Conservation (phyloP, 2,888 invertebrate genomes). For the Aphidoletes aphidimyza region DNA sequence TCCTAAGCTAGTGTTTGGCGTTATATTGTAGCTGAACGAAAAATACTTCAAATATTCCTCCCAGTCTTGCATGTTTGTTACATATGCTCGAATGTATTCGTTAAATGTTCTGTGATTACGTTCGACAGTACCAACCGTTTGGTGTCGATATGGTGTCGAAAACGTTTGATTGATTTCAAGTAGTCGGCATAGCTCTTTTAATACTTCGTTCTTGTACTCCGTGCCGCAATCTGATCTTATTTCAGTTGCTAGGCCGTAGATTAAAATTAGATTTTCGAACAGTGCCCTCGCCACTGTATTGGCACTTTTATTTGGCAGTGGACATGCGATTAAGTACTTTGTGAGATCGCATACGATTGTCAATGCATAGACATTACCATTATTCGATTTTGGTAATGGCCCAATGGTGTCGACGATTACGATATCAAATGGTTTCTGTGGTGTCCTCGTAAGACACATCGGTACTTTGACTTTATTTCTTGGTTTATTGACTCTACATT, state of each 20-base stretch:
- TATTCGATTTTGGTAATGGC: too few species aligned
- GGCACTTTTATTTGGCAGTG: too few species aligned
- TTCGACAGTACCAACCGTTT: constrained; percentile 55
- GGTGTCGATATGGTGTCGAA: constrained; percentile 56
- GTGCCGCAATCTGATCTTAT: neutral
- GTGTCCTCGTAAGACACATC: neutral
- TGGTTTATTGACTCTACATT: neutral
- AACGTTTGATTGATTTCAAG: constrained; percentile 32
- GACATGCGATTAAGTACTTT: too few species aligned
- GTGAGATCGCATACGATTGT: too few species aligned
- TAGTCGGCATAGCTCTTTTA: neutral
- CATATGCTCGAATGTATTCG: too few species aligned
- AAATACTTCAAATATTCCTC: too few species aligned
- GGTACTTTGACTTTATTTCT: neutral
- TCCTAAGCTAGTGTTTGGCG: too few species aligned
- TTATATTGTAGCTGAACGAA: too few species aligned
- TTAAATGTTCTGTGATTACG: constrained; percentile 55
- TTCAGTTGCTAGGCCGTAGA: constrained; percentile 22
- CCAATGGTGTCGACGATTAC: too few species aligned
- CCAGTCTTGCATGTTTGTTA: too few species aligned
- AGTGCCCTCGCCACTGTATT: constrained; percentile 57
- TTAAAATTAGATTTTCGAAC: constrained; percentile 57
- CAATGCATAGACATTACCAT: too few species aligned
- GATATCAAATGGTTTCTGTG: neutral
- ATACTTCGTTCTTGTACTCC: constrained; percentile 9